phyloP scores from a whole-genome alignment of 2,797 vertebrate species.

The Clangula hyemalis region DNA sequence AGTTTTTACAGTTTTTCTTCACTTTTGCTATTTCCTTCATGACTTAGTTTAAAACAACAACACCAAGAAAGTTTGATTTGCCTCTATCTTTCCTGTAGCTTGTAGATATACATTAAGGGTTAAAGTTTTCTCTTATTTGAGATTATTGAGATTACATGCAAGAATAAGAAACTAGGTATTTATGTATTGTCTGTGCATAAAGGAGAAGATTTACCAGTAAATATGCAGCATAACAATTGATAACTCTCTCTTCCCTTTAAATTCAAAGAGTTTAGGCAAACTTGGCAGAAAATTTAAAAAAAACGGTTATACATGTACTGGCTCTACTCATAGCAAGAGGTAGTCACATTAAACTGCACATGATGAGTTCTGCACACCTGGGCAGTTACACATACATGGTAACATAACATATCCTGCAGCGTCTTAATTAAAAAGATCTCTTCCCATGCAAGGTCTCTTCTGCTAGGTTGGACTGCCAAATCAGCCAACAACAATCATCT shows the following conservation, averaged over 20 bases:
- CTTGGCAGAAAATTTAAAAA: background rate
- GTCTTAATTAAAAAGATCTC: background rate
- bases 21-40: background rate
- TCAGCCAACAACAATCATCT: background rate
- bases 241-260: background rate
- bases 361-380: background rate
- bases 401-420: rapidly evolving
- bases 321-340: background rate
- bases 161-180: background rate
- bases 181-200: background rate
- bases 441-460: background rate
- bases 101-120: background rate
- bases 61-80: background rate
- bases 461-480: background rate
- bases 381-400: background rate
- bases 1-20: background rate
- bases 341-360: background rate
- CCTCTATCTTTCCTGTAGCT: background rate
- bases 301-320: background rate
- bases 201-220: background rate
- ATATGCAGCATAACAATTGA: background rate
- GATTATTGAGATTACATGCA: background rate
- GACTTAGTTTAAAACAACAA: background rate
- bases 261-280: background rate
- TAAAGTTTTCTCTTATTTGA: background rate